Evolutionary conservation across 92 coral and sea anemone species (phyloP).

Genomic region (Isaurus tuberculatus): DNA sequence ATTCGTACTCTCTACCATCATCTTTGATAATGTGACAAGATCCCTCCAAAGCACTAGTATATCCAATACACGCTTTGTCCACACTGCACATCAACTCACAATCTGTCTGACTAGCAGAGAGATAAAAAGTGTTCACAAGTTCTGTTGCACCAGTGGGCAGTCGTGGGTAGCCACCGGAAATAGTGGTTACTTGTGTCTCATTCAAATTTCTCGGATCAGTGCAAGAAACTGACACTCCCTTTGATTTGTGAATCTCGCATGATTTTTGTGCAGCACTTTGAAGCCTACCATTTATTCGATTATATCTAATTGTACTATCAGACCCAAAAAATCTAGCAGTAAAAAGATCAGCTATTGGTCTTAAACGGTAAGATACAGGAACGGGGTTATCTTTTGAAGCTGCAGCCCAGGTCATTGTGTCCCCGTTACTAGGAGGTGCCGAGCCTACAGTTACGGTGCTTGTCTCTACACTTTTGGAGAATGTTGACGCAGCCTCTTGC

Average conservation of each 20-base stretch:
- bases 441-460: conserved; percentile 65
- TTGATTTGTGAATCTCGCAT: conserved; percentile 1
- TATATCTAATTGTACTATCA: background rate
- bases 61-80: background rate
- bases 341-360: conserved; percentile 50
- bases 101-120: background rate
- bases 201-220: background rate
- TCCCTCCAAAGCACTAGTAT: background rate
- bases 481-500: conserved; percentile 65
- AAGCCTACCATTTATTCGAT: background rate
- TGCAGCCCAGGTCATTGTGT: conserved; percentile 69
- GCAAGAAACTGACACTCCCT: background rate
- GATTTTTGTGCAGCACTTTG: background rate
- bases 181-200: background rate
- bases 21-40: background rate
- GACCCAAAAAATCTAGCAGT: conserved; percentile 28
- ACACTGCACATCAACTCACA: background rate
- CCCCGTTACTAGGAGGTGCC: conserved; percentile 68
- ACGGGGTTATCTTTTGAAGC: conserved; percentile 60
- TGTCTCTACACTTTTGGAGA: conserved; percentile 62
- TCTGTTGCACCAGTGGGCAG: background rate
- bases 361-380: conserved; percentile 52
- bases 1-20: background rate
- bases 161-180: background rate
- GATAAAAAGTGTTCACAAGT: background rate